These are phyloP conservation scores for Phyllotreta cruciferae DNA, from an alignment of 2,888 invertebrate genomes.

Conservation along the genomic window DNA sequence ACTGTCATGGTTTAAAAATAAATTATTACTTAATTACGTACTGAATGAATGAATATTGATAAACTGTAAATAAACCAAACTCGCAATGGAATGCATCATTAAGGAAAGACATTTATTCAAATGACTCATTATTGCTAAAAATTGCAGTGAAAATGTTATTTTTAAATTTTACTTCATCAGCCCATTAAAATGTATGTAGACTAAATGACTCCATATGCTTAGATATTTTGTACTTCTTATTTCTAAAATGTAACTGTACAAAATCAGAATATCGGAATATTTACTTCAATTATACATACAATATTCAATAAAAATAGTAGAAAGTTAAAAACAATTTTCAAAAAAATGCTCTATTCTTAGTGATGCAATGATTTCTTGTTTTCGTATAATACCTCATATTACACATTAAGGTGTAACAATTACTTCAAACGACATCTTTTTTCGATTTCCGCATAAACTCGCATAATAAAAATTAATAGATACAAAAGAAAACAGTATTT, in stretches of 20 bases:
- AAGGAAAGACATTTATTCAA: slow-evolving; percentile 9
- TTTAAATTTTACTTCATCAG: neutral
- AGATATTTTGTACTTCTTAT: too few relatives aligned
- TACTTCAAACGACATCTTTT: slow-evolving; percentile 20
- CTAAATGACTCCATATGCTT: too few relatives aligned
- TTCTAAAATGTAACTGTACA: too few relatives aligned
- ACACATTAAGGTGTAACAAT: slow-evolving; percentile 33
- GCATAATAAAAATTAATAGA: neutral
- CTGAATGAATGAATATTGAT: slow-evolving; percentile 51
- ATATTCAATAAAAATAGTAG: too few relatives aligned
- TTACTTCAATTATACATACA: too few relatives aligned
- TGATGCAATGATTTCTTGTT: slow-evolving; percentile 27
- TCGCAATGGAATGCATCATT: slow-evolving; percentile 27
- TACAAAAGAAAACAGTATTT: slow-evolving; percentile 37
- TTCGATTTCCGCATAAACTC: neutral
- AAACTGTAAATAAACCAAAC: slow-evolving; percentile 47
- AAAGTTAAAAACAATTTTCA: too few relatives aligned
- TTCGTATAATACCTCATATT: slow-evolving; percentile 42
- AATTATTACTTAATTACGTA: slow-evolving; percentile 52
- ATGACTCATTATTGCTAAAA: slow-evolving; percentile 1
- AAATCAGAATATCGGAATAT: too few relatives aligned
- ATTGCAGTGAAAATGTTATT: neutral
- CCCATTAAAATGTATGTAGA: too few relatives aligned
- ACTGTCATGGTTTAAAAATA: slow-evolving; percentile 52
- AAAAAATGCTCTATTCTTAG: neutral